Evolutionary conservation across 2,113 vertebrate species (phyloP), one percentile per base, ranked within the genome.

Genomic region (Rhynchomys soricoides): DNA sequence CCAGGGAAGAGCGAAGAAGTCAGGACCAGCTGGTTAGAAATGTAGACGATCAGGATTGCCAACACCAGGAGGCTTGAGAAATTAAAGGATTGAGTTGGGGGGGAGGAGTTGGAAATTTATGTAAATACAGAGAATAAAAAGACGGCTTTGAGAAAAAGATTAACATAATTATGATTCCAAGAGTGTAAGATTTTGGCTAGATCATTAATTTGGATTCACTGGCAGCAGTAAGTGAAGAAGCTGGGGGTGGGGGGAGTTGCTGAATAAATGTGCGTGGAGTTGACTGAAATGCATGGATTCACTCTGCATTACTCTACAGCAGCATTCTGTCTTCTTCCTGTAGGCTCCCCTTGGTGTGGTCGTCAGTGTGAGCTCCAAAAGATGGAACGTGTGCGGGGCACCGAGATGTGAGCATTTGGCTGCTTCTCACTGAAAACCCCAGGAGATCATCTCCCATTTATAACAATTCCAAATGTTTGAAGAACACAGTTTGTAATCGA

Each of bases 161-260:
- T 89, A 98, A 89, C 96, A 97, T 97, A 98, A 97, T 98, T 97
- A 95, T 96, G 93, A 97, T 97, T 97, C 91, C 13, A 48, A 98
- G 88, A 95, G 70, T 86, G 34, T 95, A 91, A 64, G 93, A 95
- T 93, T 97, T 97, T 97, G 96, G 96, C 96, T 95, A 93, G 96
- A 97, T 97, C 71, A 89, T 97, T 98, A 89, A 95, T 96, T 96
- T 97, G 96, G 94, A 97, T 96, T 96, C 96, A 87, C 73, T 97
- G 82, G 78, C 2, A 0, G 82, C 88, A 97, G 91, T 90, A 89
- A 96, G 92, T 95, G 89, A 91, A 92, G 91, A 97, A 89, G 55
- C 86, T 87, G n/a, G 66, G 78, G 75, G 21, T 21, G 59, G 26
- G 21, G 95, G 92, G 86, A 78, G 96, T 93, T 95, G 77, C 89